These are phyloP conservation scores for Nibea coibor DNA, from an alignment of 2,113 vertebrate species.

Conservation along the genomic window DNA sequence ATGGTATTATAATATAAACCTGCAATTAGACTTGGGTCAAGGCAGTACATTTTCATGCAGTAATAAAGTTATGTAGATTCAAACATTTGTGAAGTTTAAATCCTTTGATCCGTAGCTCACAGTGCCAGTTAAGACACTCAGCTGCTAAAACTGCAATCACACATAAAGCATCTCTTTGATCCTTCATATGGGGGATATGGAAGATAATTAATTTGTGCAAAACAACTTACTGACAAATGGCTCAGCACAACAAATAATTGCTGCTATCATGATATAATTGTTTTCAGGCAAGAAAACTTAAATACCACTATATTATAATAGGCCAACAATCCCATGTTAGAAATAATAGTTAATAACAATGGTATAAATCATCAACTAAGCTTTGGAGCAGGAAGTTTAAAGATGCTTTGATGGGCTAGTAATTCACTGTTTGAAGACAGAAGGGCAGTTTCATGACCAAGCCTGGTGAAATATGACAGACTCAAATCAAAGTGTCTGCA, in stretches of 20 bases:
- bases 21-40: background rate
- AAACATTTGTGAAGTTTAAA: background rate
- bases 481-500: slow-evolving; percentile 28
- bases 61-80: background rate
- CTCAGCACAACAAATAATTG: slow-evolving; percentile 1
- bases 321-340: background rate
- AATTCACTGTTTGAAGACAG: background rate
- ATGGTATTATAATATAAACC: background rate
- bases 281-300: background rate
- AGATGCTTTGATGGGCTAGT: slow-evolving; percentile 20
- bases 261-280: background rate
- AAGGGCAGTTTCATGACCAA: background rate
- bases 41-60: background rate
- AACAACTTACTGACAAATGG: background rate
- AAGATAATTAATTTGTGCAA: background rate
- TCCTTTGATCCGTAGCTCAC: background rate
- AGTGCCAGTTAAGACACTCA: background rate
- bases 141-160: background rate
- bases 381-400: slow-evolving; percentile 30
- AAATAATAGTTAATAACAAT: slow-evolving; percentile 14
- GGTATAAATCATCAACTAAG: background rate
- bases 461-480: slow-evolving; percentile 27
- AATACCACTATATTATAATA: background rate
- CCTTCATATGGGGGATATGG: background rate
- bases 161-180: background rate